These are phyloP conservation scores for Carettochelys insculpta DNA, from an alignment of 2,113 vertebrate genomes.

Conservation along the genomic window DNA sequence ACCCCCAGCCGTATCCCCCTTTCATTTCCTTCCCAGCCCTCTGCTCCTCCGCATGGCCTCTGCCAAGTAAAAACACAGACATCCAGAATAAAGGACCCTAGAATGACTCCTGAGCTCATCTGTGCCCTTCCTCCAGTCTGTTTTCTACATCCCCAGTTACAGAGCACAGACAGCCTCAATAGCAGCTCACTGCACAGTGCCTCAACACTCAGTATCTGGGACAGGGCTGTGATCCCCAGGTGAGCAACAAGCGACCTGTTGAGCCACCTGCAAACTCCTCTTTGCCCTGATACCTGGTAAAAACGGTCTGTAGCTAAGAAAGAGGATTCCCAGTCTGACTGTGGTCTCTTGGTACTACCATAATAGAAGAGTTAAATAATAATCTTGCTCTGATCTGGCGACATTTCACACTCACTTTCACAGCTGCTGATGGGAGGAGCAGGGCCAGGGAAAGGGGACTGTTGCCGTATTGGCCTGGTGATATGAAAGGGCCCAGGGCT, in stretches of 20 bases:
- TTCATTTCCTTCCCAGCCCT: background rate
- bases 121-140: background rate
- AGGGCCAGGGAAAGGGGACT: no score
- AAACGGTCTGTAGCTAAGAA: background rate
- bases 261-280: background rate
- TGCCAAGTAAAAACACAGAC: background rate
- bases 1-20: background rate
- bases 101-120: background rate
- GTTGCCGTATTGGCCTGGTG: no score
- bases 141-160: background rate
- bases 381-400: background rate
- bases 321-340: background rate
- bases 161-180: background rate
- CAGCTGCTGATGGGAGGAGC: no score
- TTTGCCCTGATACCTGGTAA: rapidly evolving
- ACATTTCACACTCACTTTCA: background rate
- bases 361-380: background rate
- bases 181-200: background rate
- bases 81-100: background rate
- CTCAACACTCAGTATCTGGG: background rate
- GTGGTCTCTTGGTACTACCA: background rate
- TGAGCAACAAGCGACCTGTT: background rate
- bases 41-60: no score
- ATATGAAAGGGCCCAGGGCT: no score
- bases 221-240: background rate